Percentiles rank a stretch among this genome's conserved stretches.
phyloP scores from a whole-genome alignment of 1,140 invertebrate genomes.

The Anastrepha obliqua region DNA sequence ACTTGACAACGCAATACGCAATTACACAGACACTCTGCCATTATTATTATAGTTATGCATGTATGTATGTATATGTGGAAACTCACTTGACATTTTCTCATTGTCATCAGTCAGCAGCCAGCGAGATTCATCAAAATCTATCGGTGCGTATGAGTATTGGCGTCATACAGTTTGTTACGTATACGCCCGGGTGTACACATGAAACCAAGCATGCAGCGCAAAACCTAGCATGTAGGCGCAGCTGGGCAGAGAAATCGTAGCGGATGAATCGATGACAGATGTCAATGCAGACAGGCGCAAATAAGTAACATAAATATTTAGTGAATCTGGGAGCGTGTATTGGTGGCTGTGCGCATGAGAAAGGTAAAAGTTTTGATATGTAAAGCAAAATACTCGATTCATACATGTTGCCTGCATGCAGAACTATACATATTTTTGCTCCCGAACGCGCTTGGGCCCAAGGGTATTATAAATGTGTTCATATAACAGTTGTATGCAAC shows the following conservation, averaged over 20 bases:
- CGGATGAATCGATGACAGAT: constrained; percentile 26
- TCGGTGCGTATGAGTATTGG: not conserved
- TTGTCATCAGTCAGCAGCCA: not conserved
- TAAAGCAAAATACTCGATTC: not conserved
- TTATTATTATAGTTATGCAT: not conserved
- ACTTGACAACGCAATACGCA: not conserved
- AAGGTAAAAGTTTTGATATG: not conserved
- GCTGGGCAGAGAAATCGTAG: not conserved
- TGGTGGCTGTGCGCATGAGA: not conserved
- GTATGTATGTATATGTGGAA: not conserved
- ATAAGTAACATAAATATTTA: constrained; percentile 15
- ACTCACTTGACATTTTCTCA: constrained; percentile 27
- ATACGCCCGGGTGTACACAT: constrained; percentile 15
- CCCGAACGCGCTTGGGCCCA: not conserved
- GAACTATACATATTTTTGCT: not conserved
- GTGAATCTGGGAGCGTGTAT: not conserved
- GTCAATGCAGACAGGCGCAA: constrained; percentile 25
- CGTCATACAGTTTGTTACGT: not conserved
- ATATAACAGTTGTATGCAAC: no score
- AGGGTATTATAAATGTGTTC: no score
- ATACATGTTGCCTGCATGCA: not conserved
- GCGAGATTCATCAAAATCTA: constrained; percentile 1
- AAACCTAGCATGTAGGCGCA: not conserved
- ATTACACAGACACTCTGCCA: not conserved
- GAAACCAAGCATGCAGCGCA: not conserved